Conservation (phyloP, 2,797 vertebrate genomes). For the Gambelia wislizenii region DNA sequence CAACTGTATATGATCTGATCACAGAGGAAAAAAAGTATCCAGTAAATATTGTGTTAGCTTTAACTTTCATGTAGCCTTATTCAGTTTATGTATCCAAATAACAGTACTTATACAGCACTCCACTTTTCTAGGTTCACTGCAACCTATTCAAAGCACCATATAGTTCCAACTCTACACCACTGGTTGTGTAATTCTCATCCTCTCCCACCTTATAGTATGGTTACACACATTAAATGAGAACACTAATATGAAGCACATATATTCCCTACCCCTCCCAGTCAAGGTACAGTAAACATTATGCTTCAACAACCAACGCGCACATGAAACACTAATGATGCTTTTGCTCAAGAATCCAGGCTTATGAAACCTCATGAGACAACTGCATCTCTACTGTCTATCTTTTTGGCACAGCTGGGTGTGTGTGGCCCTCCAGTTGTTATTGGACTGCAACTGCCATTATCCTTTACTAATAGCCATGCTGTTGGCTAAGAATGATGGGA, state of each 20-base stretch:
- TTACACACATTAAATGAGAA: neutral
- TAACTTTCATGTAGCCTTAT: no score
- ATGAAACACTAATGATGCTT: neutral
- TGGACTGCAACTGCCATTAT: neutral
- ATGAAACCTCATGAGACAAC: no score
- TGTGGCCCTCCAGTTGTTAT: neutral
- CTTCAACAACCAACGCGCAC: neutral
- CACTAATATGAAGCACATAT: neutral
- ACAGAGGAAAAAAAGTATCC: neutral
- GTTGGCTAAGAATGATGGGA: neutral
- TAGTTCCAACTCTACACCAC: no score
- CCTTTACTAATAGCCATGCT: neutral
- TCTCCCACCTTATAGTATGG: no score
- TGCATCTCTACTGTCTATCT: neutral
- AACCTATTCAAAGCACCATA: neutral
- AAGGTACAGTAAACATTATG: no score
- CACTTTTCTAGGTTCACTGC: neutral
- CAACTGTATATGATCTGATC: no score
- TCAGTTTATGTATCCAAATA: neutral
- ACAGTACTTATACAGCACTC: no score
- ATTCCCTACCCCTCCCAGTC: neutral
- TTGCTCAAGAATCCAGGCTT: no score
- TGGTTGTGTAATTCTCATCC: neutral
- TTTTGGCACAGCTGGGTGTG: neutral
- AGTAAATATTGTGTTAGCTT: neutral